A percentile compares a stretch with the other conserved stretches of the same genome.
Evolutionary conservation across 1,140 invertebrate species (phyloP).

Genomic region (Danaus plexippus): DNA sequence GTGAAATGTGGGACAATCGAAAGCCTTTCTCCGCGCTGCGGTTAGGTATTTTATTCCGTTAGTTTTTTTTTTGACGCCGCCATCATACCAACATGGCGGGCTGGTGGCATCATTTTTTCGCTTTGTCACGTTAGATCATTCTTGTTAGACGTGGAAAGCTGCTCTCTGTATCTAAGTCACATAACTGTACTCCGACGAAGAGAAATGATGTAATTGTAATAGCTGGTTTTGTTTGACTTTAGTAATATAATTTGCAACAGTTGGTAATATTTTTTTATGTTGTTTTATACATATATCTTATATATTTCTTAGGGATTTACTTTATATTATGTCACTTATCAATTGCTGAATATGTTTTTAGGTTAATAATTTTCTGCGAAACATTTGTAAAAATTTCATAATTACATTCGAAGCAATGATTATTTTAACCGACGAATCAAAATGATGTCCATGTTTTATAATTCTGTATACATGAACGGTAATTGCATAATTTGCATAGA

Average conservation of each 20-base stretch:
- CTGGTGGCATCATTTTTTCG: constrained; percentile 68
- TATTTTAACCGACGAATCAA: no score
- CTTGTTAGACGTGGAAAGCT: constrained; percentile 69
- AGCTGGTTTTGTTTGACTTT: constrained; percentile 11
- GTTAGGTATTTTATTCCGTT: constrained; percentile 72
- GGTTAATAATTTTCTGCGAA: neutral
- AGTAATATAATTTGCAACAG: neutral
- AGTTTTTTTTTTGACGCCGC: constrained; percentile 64
- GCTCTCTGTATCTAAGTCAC: constrained; percentile 57
- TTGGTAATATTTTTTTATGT: no score
- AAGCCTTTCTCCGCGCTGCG: constrained; percentile 68
- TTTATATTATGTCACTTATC: neutral
- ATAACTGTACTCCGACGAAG: constrained; percentile 56
- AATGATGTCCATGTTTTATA: no score
- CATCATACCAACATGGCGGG: constrained; percentile 65
- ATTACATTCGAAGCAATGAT: neutral
- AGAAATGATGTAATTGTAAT: constrained; percentile 64
- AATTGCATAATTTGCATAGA: constrained; percentile 66
- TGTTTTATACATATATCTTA: neutral
- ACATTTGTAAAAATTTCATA: constrained; percentile 1
- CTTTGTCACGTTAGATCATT: constrained; percentile 72
- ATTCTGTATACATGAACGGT: constrained; percentile 13
- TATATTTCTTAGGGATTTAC: no score
- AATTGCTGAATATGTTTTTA: neutral
- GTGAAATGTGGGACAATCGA: constrained; percentile 70